These are phyloP conservation scores for Falcaria lacertinaria DNA, from an alignment of 2,888 invertebrate genomes.

Conservation along the genomic window DNA sequence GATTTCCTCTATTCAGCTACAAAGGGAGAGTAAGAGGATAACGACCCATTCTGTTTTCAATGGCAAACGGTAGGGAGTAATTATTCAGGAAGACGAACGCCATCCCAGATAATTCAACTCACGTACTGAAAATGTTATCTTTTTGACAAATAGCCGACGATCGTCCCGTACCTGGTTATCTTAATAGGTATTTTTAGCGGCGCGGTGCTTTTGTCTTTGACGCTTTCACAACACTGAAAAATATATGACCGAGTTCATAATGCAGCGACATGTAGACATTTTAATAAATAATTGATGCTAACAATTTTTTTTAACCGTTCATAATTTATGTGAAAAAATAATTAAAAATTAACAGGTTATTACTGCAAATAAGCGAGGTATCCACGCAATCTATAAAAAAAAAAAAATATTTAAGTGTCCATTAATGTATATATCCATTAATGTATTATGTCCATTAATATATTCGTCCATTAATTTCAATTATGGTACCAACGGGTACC, in stretches of 20 bases:
- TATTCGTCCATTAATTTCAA: too few species aligned
- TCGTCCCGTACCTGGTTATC: slow-evolving; percentile 49
- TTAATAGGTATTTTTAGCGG: slow-evolving; percentile 30
- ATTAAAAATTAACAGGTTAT: too few species aligned
- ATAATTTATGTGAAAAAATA: too few species aligned
- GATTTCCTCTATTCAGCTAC: neutral
- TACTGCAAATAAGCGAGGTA: too few species aligned
- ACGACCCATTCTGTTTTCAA: slow-evolving; percentile 33
- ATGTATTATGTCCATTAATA: too few species aligned
- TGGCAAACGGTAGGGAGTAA: slow-evolving; percentile 48
- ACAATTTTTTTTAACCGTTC: too few species aligned
- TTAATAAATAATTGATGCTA: too few species aligned
- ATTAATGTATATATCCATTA: too few species aligned
- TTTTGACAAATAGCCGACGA: slow-evolving; percentile 67
- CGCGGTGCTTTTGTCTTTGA: slow-evolving; percentile 4
- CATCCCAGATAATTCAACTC: slow-evolving; percentile 65
- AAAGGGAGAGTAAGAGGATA: slow-evolving; percentile 18
- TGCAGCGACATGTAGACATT: too few species aligned
- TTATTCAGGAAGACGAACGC: slow-evolving; percentile 69
- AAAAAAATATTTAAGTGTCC: too few species aligned
- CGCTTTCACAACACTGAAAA: neutral
- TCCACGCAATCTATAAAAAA: too few species aligned
- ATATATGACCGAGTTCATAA: neutral
- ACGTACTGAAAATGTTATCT: slow-evolving; percentile 62
- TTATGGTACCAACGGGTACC: too few species aligned